Percentiles rank a stretch among this genome's conserved stretches.
Conservation (phyloP, 1,140 invertebrate genomes). For the Copidosoma floridanum region DNA sequence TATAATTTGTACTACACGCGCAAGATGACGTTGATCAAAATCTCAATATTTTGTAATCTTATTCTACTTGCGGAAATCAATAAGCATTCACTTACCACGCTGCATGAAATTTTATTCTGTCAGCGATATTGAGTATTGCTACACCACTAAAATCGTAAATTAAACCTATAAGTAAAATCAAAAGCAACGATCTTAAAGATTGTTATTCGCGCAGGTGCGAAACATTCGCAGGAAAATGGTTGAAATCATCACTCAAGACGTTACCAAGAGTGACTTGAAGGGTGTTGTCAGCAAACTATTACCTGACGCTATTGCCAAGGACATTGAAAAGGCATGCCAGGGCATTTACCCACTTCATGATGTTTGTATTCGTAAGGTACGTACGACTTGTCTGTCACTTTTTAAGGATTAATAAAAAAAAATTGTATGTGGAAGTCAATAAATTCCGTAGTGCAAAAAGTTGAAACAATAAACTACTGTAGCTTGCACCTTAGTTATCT, state of each 20-base stretch:
- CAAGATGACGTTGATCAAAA: too few species aligned
- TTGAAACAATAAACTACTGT: too few species aligned
- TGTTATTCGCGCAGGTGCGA: conserved; percentile 66
- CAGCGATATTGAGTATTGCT: conserved; percentile 37
- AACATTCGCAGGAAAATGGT: conserved; percentile 94
- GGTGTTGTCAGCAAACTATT: conserved; percentile 94
- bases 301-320: conserved; percentile 97
- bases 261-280: conserved; percentile 84
- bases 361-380: conserved; percentile 96
- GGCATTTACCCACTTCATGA: conserved; percentile 97
- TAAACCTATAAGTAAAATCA: conserved; percentile 19
- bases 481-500: too few species aligned
- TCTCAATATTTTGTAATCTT: too few species aligned
- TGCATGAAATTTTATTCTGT: conserved; percentile 24
- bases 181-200: too few species aligned
- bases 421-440: too few species aligned
- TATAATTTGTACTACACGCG: too few species aligned
- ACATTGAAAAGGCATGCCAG: conserved; percentile 96
- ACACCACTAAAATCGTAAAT: conserved; percentile 23
- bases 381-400: too few species aligned
- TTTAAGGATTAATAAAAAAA: too few species aligned
- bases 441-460: too few species aligned
- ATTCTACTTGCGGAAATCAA: conserved; percentile 37
- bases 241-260: conserved; percentile 91
- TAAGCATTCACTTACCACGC: conserved; percentile 47